Conservation (phyloP, 2,113 vertebrate genomes). For the Nerophis lumbriciformis region DNA sequence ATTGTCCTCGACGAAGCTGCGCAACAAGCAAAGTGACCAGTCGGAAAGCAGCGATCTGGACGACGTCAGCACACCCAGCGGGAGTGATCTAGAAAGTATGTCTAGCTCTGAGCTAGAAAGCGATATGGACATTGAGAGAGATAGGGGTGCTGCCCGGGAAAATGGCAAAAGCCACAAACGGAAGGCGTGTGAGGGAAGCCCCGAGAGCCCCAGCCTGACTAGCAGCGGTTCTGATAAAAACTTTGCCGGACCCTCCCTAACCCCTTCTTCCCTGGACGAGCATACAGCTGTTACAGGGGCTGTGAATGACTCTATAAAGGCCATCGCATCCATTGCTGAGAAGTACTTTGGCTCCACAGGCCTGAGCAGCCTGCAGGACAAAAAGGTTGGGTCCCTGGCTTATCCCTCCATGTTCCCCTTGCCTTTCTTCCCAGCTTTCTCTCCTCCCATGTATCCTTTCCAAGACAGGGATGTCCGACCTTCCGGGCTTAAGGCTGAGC, state of each 20-base stretch:
- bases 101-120: slow-evolving; percentile 97
- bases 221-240: slow-evolving; percentile 82
- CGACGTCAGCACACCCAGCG: slow-evolving; percentile 97
- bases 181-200: slow-evolving; percentile 78
- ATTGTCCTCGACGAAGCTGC: slow-evolving; percentile 73
- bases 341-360: slow-evolving; percentile 99
- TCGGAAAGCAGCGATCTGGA: slow-evolving; percentile 99
- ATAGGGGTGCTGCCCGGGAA: slow-evolving; percentile 88
- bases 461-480: slow-evolving; percentile 90
- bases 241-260: slow-evolving; percentile 83
- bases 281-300: slow-evolving; percentile 95
- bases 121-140: slow-evolving; percentile 96
- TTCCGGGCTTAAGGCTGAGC: slow-evolving; percentile 82
- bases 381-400: slow-evolving; percentile 90
- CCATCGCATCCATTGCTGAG: slow-evolving; percentile 98
- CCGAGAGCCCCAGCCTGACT: slow-evolving; percentile 81
- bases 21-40: slow-evolving; percentile 90
- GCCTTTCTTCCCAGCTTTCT: slow-evolving; percentile 97
- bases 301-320: slow-evolving; percentile 99
- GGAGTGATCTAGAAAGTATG: slow-evolving; percentile 96
- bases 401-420: slow-evolving; percentile 98
- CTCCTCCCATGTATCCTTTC: slow-evolving; percentile 95
- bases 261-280: slow-evolving; percentile 89
- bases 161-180: slow-evolving; percentile 92
- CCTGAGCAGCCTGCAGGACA: slow-evolving; percentile 92